Evolutionary conservation across 2,113 vertebrate genomes (phyloP), one percentile per base, ranked within the genome.

Genomic region (Tetrax tetrax): DNA sequence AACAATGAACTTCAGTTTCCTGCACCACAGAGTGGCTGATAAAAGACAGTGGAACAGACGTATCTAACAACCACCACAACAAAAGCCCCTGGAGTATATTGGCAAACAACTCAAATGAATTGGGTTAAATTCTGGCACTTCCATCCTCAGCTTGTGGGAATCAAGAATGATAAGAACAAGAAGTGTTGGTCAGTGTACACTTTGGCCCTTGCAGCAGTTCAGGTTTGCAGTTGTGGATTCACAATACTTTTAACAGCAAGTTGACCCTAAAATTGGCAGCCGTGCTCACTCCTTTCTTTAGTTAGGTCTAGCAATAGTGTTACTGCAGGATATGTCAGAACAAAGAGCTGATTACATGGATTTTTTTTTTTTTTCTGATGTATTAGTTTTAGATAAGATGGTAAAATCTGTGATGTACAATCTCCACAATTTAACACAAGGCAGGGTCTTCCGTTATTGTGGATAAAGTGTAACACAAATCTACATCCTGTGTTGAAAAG

Each of bases 151-250:
- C 9, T 59, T 61, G 12, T 24, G 27, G 28, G 12, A 57, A 12
- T 33, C 43, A 41, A 54, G 12, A 20, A 50, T 12, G 20, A 63
- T 1, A 31, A 66, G 71, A 79, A 23, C 3, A 14, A 75, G 8
- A 50, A 8, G 2, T 28, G 29, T 37, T 2, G 0, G 9, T n/a
- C 29, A 45, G 69, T 10, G 16, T 5, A 47, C 5, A 7, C 10
- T 17, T 56, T 2, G 6, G 35, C 56, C 50, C 14, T 35, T 64
- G 57, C 37, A 79, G 78, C 4, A 41, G 28, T 38, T 65, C 3
- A 4, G 50, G 14, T 57, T 51, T 41, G 16, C 9, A 51, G 12
- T 4, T 45, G 9, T 41, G 27, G 31, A 63, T 70, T 66, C 41
- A 75, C 5, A 4, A 9, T 27, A 35, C 8, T 84, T 91, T 61